These are phyloP conservation scores for Listronotus bonariensis DNA, from an alignment of 1,140 invertebrate genomes.

Conservation along the genomic window DNA sequence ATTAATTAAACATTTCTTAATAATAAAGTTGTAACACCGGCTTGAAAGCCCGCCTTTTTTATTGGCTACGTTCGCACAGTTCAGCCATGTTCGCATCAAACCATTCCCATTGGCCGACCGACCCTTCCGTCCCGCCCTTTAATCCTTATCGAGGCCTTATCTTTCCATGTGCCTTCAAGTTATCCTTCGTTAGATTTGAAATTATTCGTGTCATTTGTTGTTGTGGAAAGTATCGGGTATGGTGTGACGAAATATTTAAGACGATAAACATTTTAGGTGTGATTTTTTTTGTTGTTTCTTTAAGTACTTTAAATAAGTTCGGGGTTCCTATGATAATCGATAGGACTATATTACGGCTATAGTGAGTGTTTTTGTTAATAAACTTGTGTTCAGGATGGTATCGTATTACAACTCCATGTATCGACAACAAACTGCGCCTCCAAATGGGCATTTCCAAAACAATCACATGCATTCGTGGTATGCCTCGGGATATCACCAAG, in stretches of 20 bases:
- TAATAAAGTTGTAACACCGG: constrained; percentile 26
- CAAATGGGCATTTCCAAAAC: constrained; percentile 39
- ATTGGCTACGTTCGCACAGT: constrained; percentile 31
- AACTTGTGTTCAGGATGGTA: constrained; percentile 56
- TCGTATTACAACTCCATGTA: constrained; percentile 66
- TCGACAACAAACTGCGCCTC: constrained; percentile 59
- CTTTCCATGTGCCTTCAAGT: constrained; percentile 11
- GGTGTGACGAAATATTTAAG: not conserved
- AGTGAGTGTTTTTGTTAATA: constrained; percentile 17
- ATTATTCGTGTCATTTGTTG: constrained; percentile 8
- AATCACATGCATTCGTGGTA: constrained; percentile 49
- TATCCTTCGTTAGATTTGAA: constrained; percentile 20
- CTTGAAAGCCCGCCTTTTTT: constrained; percentile 17
- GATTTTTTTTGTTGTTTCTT: constrained; percentile 6
- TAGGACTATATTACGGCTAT: not conserved
- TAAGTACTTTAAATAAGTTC: not conserved
- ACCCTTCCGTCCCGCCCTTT: constrained; percentile 19
- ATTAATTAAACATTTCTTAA: constrained; percentile 46
- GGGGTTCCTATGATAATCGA: not conserved
- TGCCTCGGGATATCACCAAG: constrained; percentile 43
- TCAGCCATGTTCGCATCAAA: constrained; percentile 43
- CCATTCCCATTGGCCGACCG: constrained; percentile 32
- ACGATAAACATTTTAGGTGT: not conserved
- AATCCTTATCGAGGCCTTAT: constrained; percentile 29
- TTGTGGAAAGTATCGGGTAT: not conserved